Base-by-base conservation (phyloP, 2,888 invertebrate genomes). In the Mellilla xanthometata region DNA sequence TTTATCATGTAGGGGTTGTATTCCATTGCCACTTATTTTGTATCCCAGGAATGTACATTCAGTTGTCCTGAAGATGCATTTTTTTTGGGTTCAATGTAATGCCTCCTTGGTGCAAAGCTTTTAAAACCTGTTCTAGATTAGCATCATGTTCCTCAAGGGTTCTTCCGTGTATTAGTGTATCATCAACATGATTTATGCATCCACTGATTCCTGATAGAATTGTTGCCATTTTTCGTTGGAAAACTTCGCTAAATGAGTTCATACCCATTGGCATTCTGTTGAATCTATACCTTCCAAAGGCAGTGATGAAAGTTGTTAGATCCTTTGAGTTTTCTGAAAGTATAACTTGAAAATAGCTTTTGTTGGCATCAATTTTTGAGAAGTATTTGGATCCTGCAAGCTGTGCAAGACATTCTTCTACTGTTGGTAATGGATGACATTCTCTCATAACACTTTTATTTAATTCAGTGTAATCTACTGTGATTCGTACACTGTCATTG, bases 391-490 rank as follows among this genome's bases (percentile, higher is more conserved):
- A 15, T 12, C 31, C 39, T 9, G 39, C 12, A 3, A 39, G 29
- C 12, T 39, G 30, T 9, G 31, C 39, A n/a, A 39, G 13, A 12
- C 30, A 31, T 13, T 39, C 39, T 31, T 39, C 39, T 24, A 39
- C 39, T 6, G 39, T 39, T 6, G 39, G 39, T 29, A 29, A 29
- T 12, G 29, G 29, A 11, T 19, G 28, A 12, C n/a, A 12, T 12
- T 29, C 29, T 12, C 29, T 29, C 29, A 29, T 29, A 12, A 29
- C 29, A 12, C 12, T 12, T 29, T 29, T 29, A n/a, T 29, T 29
- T 13, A 13, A 11, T 30, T 30, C 13, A 8, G 30, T 30, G 30
- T 30, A 30, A 6, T 30, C 30, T 30, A 30, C 30, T 8, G 30
- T 30, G 8, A 30, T 30, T 2, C 30, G 12, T 8, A 30, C 30